phyloP scores from a whole-genome alignment of 2,888 invertebrate genomes.

The Nysson spinosus region DNA sequence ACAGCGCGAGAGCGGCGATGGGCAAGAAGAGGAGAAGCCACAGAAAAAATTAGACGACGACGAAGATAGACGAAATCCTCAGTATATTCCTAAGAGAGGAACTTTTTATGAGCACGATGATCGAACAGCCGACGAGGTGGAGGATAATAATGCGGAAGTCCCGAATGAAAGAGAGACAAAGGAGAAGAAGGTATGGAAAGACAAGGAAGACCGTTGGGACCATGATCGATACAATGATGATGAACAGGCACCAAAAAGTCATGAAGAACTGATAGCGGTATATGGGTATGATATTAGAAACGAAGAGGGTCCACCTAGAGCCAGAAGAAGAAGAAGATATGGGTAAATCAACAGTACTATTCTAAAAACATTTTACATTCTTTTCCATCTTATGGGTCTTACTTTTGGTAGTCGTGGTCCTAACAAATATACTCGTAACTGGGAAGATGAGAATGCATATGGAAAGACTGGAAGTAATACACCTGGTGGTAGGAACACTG shows the following conservation, averaged over 20 bases:
- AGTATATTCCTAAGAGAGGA: slow-evolving; percentile 97
- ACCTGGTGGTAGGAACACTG: slow-evolving; percentile 65
- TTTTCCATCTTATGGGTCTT: slow-evolving; percentile 10
- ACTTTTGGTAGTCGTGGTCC: slow-evolving; percentile 85
- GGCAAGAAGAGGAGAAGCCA: slow-evolving; percentile 79
- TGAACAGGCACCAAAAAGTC: slow-evolving; percentile 91
- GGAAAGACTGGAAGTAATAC: slow-evolving; percentile 79
- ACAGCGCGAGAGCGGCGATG: slow-evolving; percentile 74
- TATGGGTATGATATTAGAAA: slow-evolving; percentile 97
- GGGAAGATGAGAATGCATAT: slow-evolving; percentile 96
- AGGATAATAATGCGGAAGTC: slow-evolving; percentile 64
- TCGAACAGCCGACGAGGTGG: slow-evolving; percentile 84
- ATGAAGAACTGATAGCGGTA: slow-evolving; percentile 88
- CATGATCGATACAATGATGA: slow-evolving; percentile 92
- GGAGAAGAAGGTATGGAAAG: slow-evolving; percentile 80
- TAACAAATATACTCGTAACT: slow-evolving; percentile 93
- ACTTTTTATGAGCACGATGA: slow-evolving; percentile 98
- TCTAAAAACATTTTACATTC: background rate
- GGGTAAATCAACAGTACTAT: slow-evolving; percentile 81
- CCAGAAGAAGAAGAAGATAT: slow-evolving; percentile 90
- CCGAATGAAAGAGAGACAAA: slow-evolving; percentile 71
- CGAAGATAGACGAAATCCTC: slow-evolving; percentile 96
- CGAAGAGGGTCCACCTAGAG: slow-evolving; percentile 94
- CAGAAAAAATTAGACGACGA: slow-evolving; percentile 92
- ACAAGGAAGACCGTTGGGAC: slow-evolving; percentile 85